A percentile compares a stretch with the other conserved stretches of the same genome.
These are phyloP conservation scores for Ceyx melanurus DNA, from an alignment of 2,113 vertebrate genomes.

Conservation along the genomic window DNA sequence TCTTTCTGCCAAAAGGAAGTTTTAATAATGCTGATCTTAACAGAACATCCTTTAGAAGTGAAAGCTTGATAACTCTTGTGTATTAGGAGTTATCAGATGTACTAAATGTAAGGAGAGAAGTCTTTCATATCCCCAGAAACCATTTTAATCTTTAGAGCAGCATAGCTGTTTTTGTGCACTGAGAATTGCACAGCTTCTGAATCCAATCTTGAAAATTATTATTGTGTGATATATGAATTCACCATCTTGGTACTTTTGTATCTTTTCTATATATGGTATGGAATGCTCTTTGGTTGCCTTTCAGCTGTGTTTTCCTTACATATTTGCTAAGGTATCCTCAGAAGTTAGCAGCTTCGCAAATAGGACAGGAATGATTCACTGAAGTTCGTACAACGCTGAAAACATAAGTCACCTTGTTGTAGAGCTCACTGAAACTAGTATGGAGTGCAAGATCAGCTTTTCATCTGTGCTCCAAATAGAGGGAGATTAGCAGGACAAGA, in stretches of 20 bases:
- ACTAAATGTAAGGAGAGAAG: neutral
- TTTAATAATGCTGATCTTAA: neutral
- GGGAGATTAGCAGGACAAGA: neutral
- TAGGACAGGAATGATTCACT: slow-evolving; percentile 3
- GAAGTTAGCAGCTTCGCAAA: slow-evolving; percentile 32
- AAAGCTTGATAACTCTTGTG: neutral
- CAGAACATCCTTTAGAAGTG: neutral
- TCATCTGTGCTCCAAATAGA: neutral
- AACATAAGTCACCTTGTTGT: neutral
- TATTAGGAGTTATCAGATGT: neutral
- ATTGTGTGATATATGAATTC: neutral
- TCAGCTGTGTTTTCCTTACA: neutral
- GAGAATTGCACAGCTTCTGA: neutral
- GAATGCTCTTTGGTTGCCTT: neutral
- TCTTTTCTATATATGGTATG: neutral
- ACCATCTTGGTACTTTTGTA: neutral
- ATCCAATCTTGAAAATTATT: neutral
- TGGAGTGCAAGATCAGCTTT: neutral
- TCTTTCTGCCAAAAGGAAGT: neutral
- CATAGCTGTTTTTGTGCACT: neutral
- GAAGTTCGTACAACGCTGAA: neutral
- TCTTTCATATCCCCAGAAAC: neutral
- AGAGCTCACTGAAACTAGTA: neutral
- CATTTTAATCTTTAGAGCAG: neutral
- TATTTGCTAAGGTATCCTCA: neutral